These are phyloP conservation scores for Lampris incognitus DNA, from an alignment of 2,113 vertebrate species.

Conservation along the genomic window DNA sequence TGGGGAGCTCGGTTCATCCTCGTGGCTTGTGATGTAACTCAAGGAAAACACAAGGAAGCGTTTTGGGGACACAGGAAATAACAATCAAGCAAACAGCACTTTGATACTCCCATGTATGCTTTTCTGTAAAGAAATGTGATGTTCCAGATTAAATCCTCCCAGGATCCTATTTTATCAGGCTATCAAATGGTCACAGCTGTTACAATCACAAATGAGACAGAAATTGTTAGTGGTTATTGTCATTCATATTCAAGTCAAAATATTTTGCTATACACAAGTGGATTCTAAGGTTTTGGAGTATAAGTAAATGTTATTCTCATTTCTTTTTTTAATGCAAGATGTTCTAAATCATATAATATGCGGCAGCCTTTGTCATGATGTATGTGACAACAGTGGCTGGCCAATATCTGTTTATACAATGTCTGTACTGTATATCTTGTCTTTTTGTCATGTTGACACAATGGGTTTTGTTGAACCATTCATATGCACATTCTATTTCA, in stretches of 20 bases:
- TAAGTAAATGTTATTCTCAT: slow-evolving; percentile 21
- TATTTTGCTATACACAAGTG: slow-evolving; percentile 24
- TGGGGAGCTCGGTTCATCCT: slow-evolving; percentile 17
- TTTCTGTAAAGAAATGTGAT: slow-evolving; percentile 36
- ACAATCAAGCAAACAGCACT: slow-evolving; percentile 72
- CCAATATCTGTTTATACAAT: slow-evolving; percentile 52
- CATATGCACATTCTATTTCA: slow-evolving; percentile 4
- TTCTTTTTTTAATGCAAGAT: slow-evolving; percentile 21
- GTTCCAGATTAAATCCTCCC: background rate
- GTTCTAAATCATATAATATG: slow-evolving; percentile 34
- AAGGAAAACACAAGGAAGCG: slow-evolving; percentile 50
- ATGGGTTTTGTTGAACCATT: background rate
- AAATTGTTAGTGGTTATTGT: slow-evolving; percentile 8
- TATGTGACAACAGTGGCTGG: slow-evolving; percentile 51
- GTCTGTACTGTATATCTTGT: slow-evolving; percentile 48
- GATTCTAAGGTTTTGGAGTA: slow-evolving; percentile 24
- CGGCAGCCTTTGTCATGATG: slow-evolving; percentile 30
- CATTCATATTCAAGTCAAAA: slow-evolving; percentile 24
- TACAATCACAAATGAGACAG: slow-evolving; percentile 8
- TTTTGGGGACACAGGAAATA: slow-evolving; percentile 33
- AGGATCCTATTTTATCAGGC: slow-evolving; percentile 18
- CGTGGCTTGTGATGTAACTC: slow-evolving; percentile 6
- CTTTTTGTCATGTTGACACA: slow-evolving; percentile 15
- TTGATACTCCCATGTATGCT: slow-evolving; percentile 62
- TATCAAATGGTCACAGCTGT: slow-evolving; percentile 28